Conservation (phyloP, 2,888 invertebrate species). For the Gordius sp. region DNA sequence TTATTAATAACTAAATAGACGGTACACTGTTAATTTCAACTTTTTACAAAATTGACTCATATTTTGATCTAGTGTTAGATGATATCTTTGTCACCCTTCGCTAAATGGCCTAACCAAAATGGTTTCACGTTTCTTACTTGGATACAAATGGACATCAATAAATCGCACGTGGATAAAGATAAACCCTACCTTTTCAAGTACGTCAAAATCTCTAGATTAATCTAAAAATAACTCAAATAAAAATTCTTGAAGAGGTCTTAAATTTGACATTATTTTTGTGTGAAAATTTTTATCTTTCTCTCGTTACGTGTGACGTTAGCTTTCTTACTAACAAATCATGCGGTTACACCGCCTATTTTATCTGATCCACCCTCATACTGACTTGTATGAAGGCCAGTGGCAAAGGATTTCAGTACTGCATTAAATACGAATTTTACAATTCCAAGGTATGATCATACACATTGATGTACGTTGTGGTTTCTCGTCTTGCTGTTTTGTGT, state of each 20-base stretch:
- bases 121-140: conserved; percentile 98
- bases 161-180: conserved; percentile 75
- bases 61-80: conserved; percentile 41
- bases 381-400: conserved; percentile 13
- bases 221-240: no score
- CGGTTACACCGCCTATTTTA: background rate
- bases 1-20: background rate
- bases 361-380: background rate
- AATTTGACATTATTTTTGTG: no score
- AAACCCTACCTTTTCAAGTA: conserved; percentile 96
- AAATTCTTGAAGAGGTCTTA: no score
- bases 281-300: no score
- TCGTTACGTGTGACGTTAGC: background rate
- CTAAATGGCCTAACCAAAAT: conserved; percentile 93
- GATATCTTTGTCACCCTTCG: conserved; percentile 76
- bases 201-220: no score
- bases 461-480: no score
- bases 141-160: conserved; percentile 91
- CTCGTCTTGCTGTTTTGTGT: no score
- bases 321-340: background rate
- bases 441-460: no score
- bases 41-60: background rate
- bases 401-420: conserved; percentile 96
- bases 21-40: background rate
- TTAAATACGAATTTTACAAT: conserved; percentile 78